phyloP scores from a whole-genome alignment of 2,888 invertebrate genomes.

The Philereme transversata region DNA sequence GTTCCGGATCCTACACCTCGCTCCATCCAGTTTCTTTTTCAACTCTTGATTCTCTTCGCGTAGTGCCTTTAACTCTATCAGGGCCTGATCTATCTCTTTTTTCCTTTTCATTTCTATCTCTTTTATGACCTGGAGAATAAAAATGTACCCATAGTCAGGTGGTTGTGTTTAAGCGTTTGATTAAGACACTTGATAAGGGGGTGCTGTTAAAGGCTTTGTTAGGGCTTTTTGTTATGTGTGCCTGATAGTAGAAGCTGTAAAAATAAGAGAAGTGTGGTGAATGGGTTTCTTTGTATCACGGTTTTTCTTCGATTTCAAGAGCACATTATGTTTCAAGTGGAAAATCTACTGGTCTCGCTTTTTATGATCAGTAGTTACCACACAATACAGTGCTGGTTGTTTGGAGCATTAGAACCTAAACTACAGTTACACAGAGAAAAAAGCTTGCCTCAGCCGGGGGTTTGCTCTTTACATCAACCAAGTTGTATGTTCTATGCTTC shows the following conservation, averaged over 20 bases:
- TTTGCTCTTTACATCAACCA: slow-evolving; percentile 52
- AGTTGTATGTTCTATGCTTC: slow-evolving; percentile 55
- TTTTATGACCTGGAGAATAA: slow-evolving; percentile 65
- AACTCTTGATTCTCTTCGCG: slow-evolving; percentile 83
- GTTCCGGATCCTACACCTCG: slow-evolving; percentile 87
- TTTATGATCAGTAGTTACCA: too few relatives aligned
- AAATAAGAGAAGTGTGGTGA: not conserved
- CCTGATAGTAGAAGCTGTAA: not conserved
- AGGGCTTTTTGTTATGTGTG: too few relatives aligned
- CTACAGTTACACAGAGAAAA: not conserved
- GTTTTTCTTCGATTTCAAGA: too few relatives aligned
- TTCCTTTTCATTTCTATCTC: slow-evolving; percentile 82
- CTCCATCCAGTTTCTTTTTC: slow-evolving; percentile 86
- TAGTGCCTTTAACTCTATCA: slow-evolving; percentile 82
- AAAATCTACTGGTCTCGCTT: too few relatives aligned
- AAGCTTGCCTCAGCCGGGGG: slow-evolving; percentile 18
- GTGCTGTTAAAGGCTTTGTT: too few relatives aligned
- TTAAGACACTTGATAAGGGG: too few relatives aligned
- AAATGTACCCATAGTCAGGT: not conserved
- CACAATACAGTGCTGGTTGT: too few relatives aligned
- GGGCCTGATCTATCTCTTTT: slow-evolving; percentile 83
- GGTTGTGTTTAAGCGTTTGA: too few relatives aligned
- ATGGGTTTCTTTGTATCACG: too few relatives aligned
- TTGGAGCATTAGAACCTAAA: too few relatives aligned
- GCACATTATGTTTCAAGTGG: too few relatives aligned